phyloP scores from a whole-genome alignment of 2,888 invertebrate genomes.

The Eupeodes luniger region DNA sequence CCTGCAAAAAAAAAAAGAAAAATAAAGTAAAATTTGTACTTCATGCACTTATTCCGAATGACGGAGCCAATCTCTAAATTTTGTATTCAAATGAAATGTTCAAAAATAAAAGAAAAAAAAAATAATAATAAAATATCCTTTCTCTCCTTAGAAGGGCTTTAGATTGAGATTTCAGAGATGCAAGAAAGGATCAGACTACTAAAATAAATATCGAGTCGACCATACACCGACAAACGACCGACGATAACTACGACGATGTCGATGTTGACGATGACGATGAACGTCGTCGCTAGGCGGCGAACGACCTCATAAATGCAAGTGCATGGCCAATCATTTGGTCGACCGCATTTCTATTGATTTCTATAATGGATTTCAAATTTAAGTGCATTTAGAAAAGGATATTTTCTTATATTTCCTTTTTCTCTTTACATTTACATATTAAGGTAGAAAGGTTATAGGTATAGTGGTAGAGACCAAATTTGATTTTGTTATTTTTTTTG shows the following conservation, averaged over 20 bases:
- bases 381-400: conserved; percentile 47
- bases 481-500: conserved; percentile 4
- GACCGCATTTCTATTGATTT: conserved; percentile 60
- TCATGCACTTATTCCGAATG: conserved; percentile 65
- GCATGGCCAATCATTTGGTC: conserved; percentile 69
- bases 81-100: conserved; percentile 66
- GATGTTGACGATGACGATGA: not conserved
- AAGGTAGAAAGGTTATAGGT: not conserved
- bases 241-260: too few species aligned
- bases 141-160: not conserved
- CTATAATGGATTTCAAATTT: conserved; percentile 63
- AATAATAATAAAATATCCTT: conserved; percentile 36
- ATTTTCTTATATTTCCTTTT: conserved; percentile 20
- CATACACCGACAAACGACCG: not conserved
- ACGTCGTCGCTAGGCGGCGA: not conserved
- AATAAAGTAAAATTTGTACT: conserved; percentile 2
- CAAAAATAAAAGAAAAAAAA: conserved; percentile 23
- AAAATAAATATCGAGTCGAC: conserved; percentile 37
- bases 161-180: not conserved
- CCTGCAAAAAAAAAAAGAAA: conserved; percentile 4
- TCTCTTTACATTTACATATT: too few species aligned
- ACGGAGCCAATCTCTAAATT: conserved; percentile 33
- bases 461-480: not conserved
- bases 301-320: conserved; percentile 35
- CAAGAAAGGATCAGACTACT: conserved; percentile 5